Conservation (phyloP, 2,113 vertebrate genomes). For the Sterna hirundo region DNA sequence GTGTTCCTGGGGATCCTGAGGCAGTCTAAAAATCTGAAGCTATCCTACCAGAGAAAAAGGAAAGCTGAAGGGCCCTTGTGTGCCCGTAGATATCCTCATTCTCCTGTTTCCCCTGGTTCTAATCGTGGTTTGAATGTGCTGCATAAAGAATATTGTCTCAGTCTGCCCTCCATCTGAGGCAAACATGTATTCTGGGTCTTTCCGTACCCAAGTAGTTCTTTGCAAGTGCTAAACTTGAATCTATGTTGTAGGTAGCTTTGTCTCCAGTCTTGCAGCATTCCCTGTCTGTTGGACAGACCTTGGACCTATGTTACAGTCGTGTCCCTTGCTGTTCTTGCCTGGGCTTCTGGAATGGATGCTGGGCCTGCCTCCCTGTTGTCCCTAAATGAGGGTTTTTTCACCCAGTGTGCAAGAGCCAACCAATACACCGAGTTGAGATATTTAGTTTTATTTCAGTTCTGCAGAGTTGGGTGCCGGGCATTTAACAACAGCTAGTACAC, state of each 20-base stretch:
- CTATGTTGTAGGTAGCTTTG: not conserved
- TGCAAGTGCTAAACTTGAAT: not conserved
- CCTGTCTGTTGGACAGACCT: not conserved
- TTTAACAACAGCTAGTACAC: not conserved
- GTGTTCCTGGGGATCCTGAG: not conserved
- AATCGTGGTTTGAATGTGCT: accelerated
- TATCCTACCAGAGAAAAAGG: not conserved
- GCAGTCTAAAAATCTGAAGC: not conserved
- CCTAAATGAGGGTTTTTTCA: not conserved
- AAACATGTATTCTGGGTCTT: not conserved
- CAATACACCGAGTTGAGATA: not conserved
- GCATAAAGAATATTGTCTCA: not conserved
- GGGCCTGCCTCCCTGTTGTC: not conserved
- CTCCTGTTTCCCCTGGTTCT: not conserved
- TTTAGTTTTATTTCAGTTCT: not conserved
- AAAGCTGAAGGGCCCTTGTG: not conserved
- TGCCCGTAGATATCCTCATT: not conserved
- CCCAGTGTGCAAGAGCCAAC: not conserved
- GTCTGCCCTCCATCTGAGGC: not conserved
- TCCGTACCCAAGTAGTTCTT: not conserved
- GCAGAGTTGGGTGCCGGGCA: not conserved
- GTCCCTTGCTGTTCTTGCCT: not conserved
- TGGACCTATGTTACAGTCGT: not conserved
- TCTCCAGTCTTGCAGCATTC: not conserved
- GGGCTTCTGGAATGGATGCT: not conserved